Base-by-base conservation (phyloP, 1,140 invertebrate species). In the Brachionus asplanchnoidis region DNA sequence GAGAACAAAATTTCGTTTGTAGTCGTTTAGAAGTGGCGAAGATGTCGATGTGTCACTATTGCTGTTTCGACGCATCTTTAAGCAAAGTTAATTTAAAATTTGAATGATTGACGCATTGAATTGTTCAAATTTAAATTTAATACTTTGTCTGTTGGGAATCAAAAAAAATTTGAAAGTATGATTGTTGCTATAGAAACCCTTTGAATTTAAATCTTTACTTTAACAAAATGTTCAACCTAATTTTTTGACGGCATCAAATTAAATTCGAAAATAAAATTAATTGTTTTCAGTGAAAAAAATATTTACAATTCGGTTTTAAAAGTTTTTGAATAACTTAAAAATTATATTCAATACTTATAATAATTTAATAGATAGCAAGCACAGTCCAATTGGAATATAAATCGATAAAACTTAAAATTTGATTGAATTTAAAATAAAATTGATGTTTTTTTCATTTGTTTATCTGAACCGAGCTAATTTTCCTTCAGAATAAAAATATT, bases 21-120 rank as follows among this genome's bases (percentile, higher is more conserved):
- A 90, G 44, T 90, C 89, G 86, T 90, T 91, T 28, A 91, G 85
- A 36, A 91, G 84, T n/a, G 90, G 90, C 2, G 79, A 60, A 17
- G 53, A 80, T 60, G 77, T 60, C 8, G 77, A 78, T 68, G 66
- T 8, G 17, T 73, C 68, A 42, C 9, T 60, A 20, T 11, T 14
- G 36, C 40, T 73, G 17, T 73, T 42, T 42, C 36, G 68, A 14
- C 9, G 14, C 68, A 73, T 73, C 20, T 14, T 42, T 70, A 53
- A 6, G 11, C 12, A 20, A 8, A 26, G 2, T 20, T 60, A 20
- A 20, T 20, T 17, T 20, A 1, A 60, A n/a, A 60, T 60, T 60
- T 20, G 11, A 50, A 50, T 4, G n/a, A 2, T 50, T 50, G 5
- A 50, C 44, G n/a, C 44, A 50, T 50, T 50, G n/a, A n/a, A 50